These are phyloP conservation scores for Cichladusa arquata DNA, from an alignment of 2,113 vertebrate genomes.

Conservation along the genomic window DNA sequence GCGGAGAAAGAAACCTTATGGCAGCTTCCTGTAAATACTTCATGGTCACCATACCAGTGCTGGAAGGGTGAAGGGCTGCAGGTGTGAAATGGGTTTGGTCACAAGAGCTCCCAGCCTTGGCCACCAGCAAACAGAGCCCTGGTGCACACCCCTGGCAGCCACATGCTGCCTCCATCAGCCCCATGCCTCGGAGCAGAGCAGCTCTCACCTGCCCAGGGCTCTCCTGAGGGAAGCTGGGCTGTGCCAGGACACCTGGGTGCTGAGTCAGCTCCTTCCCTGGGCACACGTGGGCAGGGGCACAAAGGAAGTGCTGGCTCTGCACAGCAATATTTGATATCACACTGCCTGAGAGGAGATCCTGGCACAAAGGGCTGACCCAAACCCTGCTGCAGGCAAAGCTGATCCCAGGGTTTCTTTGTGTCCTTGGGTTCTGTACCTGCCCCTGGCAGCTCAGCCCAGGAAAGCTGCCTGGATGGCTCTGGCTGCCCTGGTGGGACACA, in stretches of 20 bases:
- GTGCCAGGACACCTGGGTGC: background rate
- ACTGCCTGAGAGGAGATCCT: background rate
- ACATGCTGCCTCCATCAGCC: accelerated
- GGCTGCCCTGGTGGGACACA: background rate
- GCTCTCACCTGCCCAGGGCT: background rate
- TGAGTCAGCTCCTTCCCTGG: background rate
- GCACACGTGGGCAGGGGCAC: background rate
- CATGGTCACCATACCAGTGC: background rate
- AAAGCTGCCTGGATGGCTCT: background rate
- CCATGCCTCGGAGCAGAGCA: background rate
- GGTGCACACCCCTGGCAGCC: background rate
- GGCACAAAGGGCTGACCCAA: background rate
- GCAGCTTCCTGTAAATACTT: background rate
- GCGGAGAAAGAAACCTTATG: background rate
- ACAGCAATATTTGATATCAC: background rate
- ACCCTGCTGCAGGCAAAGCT: background rate
- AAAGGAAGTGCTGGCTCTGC: background rate
- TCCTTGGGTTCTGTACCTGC: background rate
- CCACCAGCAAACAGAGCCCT: background rate
- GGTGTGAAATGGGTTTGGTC: background rate
- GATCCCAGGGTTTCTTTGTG: background rate
- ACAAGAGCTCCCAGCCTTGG: background rate
- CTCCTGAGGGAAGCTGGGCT: background rate
- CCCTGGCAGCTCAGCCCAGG: background rate
- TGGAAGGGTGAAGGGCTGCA: background rate